Conservation (phyloP, 2,888 invertebrate genomes). For the Eledona agricola region DNA sequence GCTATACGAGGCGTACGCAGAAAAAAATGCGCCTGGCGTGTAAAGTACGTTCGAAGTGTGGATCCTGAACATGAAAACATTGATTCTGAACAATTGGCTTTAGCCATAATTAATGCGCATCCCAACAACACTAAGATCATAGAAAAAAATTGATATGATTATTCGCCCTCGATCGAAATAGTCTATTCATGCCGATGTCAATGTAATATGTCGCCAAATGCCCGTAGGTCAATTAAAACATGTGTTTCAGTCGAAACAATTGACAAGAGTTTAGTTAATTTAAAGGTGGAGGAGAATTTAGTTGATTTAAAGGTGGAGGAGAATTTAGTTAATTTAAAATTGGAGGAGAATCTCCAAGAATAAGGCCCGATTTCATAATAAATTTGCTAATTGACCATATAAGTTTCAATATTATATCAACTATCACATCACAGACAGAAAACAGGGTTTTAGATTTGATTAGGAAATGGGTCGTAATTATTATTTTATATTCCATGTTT, state of each 20-base stretch:
- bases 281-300: too few relatives aligned
- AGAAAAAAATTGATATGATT: conserved; percentile 6
- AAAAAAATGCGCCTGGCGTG: conserved; percentile 6
- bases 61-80: conserved; percentile 6
- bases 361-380: conserved; percentile 12
- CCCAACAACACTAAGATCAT: conserved; percentile 12
- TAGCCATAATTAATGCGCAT: conserved; percentile 6
- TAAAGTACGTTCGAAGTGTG: conserved; percentile 6
- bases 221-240: conserved; percentile 15
- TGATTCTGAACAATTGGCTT: conserved; percentile 9
- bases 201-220: conserved; percentile 5
- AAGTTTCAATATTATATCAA: conserved; percentile 4
- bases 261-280: too few relatives aligned
- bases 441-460: conserved; percentile 10
- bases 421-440: conserved; percentile 10
- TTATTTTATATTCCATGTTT: conserved; percentile 6
- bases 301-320: conserved; percentile 17
- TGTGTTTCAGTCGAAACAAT: conserved; percentile 8
- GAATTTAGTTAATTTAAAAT: conserved; percentile 18
- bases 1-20: conserved; percentile 4
- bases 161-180: conserved; percentile 13
- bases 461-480: conserved; percentile 9
- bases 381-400: conserved; percentile 10
- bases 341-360: conserved; percentile 16
- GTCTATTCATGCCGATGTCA: conserved; percentile 11